phyloP scores from a whole-genome alignment of 2,888 invertebrate genomes.

The Abrostola triplasia region DNA sequence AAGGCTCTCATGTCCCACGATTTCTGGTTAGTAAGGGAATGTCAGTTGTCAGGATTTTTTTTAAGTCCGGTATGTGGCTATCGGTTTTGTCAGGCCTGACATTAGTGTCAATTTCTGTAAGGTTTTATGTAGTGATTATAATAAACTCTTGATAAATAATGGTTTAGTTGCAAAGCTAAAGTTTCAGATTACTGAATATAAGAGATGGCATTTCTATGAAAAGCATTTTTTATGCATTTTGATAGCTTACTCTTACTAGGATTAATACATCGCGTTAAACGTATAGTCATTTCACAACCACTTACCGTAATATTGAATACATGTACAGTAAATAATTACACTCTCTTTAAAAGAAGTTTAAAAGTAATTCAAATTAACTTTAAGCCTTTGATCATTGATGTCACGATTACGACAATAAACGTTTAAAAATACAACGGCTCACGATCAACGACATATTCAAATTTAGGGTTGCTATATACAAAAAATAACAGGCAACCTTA shows the following conservation, averaged over 20 bases:
- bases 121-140: constrained; percentile 27
- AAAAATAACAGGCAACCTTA: neutral
- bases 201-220: neutral
- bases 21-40: constrained; percentile 56
- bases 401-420: constrained; percentile 20
- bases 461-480: constrained; percentile 36
- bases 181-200: neutral
- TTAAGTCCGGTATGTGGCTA: constrained; percentile 45
- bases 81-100: constrained; percentile 39
- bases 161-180: neutral
- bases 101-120: constrained; percentile 54
- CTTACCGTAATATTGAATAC: constrained; percentile 30
- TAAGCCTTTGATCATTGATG: constrained; percentile 8
- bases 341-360: constrained; percentile 3
- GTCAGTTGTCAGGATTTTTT: constrained; percentile 57
- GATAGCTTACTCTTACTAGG: neutral
- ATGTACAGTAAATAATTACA: neutral
- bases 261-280: neutral
- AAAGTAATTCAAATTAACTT: constrained; percentile 8
- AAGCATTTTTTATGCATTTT: neutral
- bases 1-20: constrained; percentile 54
- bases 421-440: constrained; percentile 48
- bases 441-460: constrained; percentile 48
- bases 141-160: neutral
- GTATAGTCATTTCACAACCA: neutral